A percentile compares a stretch with the other conserved stretches of the same genome.
Evolutionary conservation across 2,113 vertebrate genomes (phyloP).

Genomic region (Takifugu flavidus): DNA sequence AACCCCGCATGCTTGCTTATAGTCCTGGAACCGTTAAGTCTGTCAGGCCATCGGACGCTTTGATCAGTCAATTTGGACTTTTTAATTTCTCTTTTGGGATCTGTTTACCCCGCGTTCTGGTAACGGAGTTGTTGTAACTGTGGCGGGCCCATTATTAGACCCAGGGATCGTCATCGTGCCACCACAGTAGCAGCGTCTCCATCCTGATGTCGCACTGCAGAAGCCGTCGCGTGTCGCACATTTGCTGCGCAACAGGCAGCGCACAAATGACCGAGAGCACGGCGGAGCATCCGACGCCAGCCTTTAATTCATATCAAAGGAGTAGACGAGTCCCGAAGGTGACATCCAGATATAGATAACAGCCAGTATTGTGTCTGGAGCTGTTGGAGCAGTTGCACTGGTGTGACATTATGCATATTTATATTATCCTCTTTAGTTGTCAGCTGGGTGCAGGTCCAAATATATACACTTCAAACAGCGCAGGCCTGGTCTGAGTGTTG

Average conservation of each 20-base stretch:
- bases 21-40: no score
- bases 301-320: no score
- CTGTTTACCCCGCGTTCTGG: not conserved
- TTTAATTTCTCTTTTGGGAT: not conserved
- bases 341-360: not conserved
- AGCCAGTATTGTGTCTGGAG: not conserved
- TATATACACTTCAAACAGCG: not conserved
- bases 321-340: no score
- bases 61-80: no score
- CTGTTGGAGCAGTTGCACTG: not conserved
- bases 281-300: no score
- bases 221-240: constrained; percentile 10
- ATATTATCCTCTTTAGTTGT: not conserved
- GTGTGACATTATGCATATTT: not conserved
- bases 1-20: not conserved
- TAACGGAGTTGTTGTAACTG: no score
- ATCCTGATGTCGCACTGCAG: constrained; percentile 61
- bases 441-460: not conserved
- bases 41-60: no score
- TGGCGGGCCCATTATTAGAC: no score
- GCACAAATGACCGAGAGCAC: not conserved
- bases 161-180: no score
- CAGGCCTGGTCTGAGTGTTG: not conserved
- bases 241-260: constrained; percentile 33
- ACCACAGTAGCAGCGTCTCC: not conserved